Evolutionary conservation across 2,797 vertebrate species (phyloP), one percentile per base, ranked within the genome.

Genomic region (Limnodromus scolopaceus): DNA sequence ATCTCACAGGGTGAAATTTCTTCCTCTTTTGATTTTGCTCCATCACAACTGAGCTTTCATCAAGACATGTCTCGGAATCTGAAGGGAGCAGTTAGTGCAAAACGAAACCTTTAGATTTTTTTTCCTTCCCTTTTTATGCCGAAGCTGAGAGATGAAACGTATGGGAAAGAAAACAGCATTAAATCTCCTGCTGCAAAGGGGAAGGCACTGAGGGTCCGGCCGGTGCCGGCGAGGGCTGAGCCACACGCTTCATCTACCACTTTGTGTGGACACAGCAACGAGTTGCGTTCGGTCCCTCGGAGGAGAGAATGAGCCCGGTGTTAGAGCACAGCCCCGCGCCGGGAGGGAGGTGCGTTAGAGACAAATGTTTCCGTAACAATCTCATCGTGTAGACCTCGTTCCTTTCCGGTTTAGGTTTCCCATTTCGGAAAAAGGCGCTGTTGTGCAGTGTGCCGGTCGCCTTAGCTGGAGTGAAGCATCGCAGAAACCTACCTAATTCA

Each of bases 241-340:
- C 81, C 53, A 43, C 92, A 93, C 23, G 93, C 92, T 93, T 97
- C 96, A 97, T 92, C 96, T 93, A 43, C 87, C 76, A 57, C 96
- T 96, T 95, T 96, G 95, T 96, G 95, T 80, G 93, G 94, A 74
- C 8, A 4, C 55, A 91, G 97, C 95, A 97, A 97, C 96, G 97
- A 84, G 89, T 87, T 72, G 48, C 54, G 90, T 87, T 94, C 9
- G 60, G 91, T 74, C 93, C 93, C 82, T n/a, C n/a, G 36, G 89
- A 69, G 89, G 84, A 92, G 76, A 58, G 76, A 66, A 27, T 93
- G 82, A 55, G 74, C 87, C 87, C 68, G 60, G 54, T 61, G 76
- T 53, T 55, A 57, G 49, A 22, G 48, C 53, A 22, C 76, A 49
- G 69, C 78, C n/a, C 38, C 6, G n/a, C 22, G 10, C 45, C 41